Base-by-base conservation (phyloP, 2,888 invertebrate species). In the Cabera pusaria region DNA sequence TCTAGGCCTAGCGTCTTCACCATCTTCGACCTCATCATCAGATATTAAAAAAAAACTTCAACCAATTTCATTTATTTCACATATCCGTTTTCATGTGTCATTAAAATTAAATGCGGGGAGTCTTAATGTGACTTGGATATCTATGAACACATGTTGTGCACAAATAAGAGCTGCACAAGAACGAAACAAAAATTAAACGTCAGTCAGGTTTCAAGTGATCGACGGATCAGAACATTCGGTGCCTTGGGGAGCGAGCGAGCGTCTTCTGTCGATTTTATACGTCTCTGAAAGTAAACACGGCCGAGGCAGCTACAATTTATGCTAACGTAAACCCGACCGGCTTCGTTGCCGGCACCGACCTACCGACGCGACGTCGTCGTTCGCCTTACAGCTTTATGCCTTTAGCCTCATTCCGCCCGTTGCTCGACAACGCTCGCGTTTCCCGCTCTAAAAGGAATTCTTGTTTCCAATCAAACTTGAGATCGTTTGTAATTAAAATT, bases 101-200 rank as follows among this genome's bases (percentile, higher is more conserved):
- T n/a, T n/a, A n/a, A n/a, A n/a, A n/a, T n/a, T n/a, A n/a, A n/a
- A n/a, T n/a, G n/a, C n/a, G n/a, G n/a, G n/a, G n/a, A n/a, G n/a
- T n/a, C n/a, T 27, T 19, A 36, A 44, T 39, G 41, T 28, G 19
- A 29, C 34, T 36, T 36, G 21, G 17, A 36, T 24, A 25, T 35
- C 19, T 20, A 24, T 16, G 36, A 32, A 41, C 34, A 35, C n/a
- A n/a, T n/a, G n/a, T n/a, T 27, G 44, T 49, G 50, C 41, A 34
- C 41, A 49, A 11, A 18, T 22, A 12, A 14, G 19, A 29, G 25
- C 23, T 27, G 25, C 16, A 7, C 7, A 44, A 43, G 51, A 52
- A 50, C 61, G 62, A 64, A 61, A 69, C 64, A 81, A 78, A 82
- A 76, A 82, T 81, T 72, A 72, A 81, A 78, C 71, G 75, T 78